phyloP scores from a whole-genome alignment of 2,113 vertebrate genomes.

The Cyanistes caeruleus region DNA sequence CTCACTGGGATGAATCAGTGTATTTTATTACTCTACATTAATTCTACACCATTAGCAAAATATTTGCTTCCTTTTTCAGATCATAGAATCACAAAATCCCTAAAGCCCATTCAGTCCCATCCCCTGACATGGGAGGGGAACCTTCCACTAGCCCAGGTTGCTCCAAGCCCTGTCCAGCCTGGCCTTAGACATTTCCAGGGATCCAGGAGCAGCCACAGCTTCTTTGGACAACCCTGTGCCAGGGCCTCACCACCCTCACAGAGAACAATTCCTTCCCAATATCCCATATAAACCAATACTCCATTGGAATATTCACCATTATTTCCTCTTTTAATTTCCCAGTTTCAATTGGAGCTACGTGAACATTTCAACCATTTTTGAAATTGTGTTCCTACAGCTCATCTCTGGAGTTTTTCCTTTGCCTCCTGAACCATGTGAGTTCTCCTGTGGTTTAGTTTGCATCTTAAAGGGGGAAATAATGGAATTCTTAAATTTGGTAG shows the following conservation, averaged over 20 bases:
- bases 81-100: not conserved
- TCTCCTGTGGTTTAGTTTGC: not conserved
- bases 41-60: not conserved
- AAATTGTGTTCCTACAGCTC: not conserved
- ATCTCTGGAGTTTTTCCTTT: too few species aligned
- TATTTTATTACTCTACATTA: not conserved
- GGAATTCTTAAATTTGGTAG: not conserved
- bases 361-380: not conserved
- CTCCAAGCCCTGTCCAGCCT: rapidly evolving
- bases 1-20: not conserved
- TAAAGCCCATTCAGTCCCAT: rapidly evolving
- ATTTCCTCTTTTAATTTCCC: not conserved
- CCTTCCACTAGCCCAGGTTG: rapidly evolving
- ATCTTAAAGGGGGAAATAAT: not conserved
- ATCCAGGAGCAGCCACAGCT: not conserved
- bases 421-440: too few species aligned
- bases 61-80: not conserved
- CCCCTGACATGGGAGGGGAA: not conserved
- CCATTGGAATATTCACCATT: not conserved
- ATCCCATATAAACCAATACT: rapidly evolving
- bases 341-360: not conserved
- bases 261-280: rapidly evolving
- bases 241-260: not conserved
- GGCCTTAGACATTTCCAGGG: not conserved
- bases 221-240: not conserved